A percentile compares a stretch with the other conserved stretches of the same genome.
phyloP scores from a whole-genome alignment of 2,888 invertebrate species.

The Serripes groenlandicus region DNA sequence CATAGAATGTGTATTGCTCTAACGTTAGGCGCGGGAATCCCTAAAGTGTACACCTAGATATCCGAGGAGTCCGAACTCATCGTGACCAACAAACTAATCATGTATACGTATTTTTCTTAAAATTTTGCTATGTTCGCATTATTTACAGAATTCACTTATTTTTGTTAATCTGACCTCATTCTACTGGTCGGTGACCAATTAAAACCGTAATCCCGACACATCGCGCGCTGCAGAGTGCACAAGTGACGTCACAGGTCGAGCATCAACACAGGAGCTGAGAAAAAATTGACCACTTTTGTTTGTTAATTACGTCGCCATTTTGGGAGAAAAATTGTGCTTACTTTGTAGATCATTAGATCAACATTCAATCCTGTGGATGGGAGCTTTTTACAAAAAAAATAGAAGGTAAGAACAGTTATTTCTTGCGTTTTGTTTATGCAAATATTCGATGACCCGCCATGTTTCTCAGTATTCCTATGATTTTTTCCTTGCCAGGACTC shows the following conservation, averaged over 20 bases:
- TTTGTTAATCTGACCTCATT: slow-evolving; percentile 23
- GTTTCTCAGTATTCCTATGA: slow-evolving; percentile 49
- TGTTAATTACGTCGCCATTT: slow-evolving; percentile 69
- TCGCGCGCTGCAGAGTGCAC: slow-evolving; percentile 72
- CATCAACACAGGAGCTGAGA: slow-evolving; percentile 79
- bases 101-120: background rate
- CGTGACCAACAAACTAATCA: slow-evolving; percentile 26
- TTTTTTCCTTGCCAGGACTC: slow-evolving; percentile 16
- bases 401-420: slow-evolving; percentile 58
- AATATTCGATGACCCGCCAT: slow-evolving; percentile 68
- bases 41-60: slow-evolving; percentile 15
- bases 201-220: slow-evolving; percentile 62
- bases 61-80: slow-evolving; percentile 18
- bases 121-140: slow-evolving; percentile 2
- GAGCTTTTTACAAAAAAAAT: slow-evolving; percentile 36
- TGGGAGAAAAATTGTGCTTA: slow-evolving; percentile 44
- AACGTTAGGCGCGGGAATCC: slow-evolving; percentile 24
- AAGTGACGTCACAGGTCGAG: slow-evolving; percentile 80
- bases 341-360: slow-evolving; percentile 42
- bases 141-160: background rate
- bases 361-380: slow-evolving; percentile 30
- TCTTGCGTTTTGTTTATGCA: slow-evolving; percentile 59
- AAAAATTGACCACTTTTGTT: slow-evolving; percentile 65
- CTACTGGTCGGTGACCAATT: slow-evolving; percentile 22
- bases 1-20: slow-evolving; percentile 18